phyloP scores from a whole-genome alignment of 2,888 invertebrate genomes.

The Xanthorhoe designata region DNA sequence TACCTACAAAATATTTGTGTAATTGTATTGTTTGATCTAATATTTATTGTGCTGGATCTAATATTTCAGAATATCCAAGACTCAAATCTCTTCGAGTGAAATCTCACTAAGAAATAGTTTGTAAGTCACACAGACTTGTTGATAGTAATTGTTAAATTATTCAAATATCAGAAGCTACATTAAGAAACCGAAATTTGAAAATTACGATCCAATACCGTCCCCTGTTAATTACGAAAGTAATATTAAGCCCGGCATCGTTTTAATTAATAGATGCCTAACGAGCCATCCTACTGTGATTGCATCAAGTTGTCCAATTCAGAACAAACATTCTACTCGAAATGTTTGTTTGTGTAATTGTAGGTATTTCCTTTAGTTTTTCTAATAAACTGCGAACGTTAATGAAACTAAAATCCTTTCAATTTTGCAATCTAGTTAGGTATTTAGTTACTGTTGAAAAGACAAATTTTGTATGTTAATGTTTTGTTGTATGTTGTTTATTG shows the following conservation, averaged over 20 bases:
- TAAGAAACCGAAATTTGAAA: constrained; percentile 19
- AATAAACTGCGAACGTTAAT: not conserved
- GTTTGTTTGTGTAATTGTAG: constrained; percentile 25
- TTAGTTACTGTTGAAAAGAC: no score
- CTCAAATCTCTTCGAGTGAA: not conserved
- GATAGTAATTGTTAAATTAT: constrained; percentile 30
- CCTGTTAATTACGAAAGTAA: constrained; percentile 28
- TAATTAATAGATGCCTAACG: constrained; percentile 40
- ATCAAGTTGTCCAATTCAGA: constrained; percentile 30
- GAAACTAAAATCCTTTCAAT: not conserved
- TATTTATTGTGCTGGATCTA: no score
- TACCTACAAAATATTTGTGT: no score
- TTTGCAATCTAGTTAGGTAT: no score
- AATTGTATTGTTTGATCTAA: no score
- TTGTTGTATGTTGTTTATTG: no score
- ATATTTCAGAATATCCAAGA: no score
- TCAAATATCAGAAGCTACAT: constrained; percentile 25
- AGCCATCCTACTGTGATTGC: constrained; percentile 40
- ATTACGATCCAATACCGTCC: constrained; percentile 28
- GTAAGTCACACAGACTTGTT: constrained; percentile 6
- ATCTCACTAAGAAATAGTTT: not conserved
- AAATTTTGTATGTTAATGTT: no score
- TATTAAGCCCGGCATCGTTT: constrained; percentile 32
- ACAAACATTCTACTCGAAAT: constrained; percentile 31
- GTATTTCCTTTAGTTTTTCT: not conserved